A percentile compares a stretch with the other conserved stretches of the same genome.
phyloP scores from a whole-genome alignment of 2,888 invertebrate species.

The Oscheius sp. region DNA sequence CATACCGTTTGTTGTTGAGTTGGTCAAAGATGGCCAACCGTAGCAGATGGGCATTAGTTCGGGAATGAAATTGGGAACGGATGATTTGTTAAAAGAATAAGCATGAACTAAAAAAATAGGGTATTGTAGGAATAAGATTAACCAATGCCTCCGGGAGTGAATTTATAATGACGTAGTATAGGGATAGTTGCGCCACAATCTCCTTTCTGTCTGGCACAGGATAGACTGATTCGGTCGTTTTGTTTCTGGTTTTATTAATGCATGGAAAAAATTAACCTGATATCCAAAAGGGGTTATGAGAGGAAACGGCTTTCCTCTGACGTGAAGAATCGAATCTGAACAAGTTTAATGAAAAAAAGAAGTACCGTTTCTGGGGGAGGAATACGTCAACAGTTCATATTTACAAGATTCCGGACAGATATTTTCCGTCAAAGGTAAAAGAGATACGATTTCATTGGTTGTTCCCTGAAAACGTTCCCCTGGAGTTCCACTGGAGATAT shows the following conservation, averaged over 20 bases:
- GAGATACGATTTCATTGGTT: not conserved
- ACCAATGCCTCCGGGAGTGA: not conserved
- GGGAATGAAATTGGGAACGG: not conserved
- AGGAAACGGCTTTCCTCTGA: constrained; percentile 1
- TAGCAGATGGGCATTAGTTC: constrained; percentile 1
- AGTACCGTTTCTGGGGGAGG: constrained; percentile 5
- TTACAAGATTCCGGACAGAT: not conserved
- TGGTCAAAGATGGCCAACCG: not conserved
- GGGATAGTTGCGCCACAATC: constrained; percentile 2
- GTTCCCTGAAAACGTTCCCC: not conserved
- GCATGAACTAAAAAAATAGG: not conserved
- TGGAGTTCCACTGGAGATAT: not conserved
- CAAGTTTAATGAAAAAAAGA: not conserved
- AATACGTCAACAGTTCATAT: not conserved
- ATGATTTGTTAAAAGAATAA: not conserved
- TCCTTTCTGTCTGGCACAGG: not conserved
- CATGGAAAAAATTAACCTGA: too few relatives aligned
- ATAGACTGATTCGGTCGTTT: not conserved
- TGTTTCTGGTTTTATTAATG: too few relatives aligned
- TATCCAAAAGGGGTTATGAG: constrained; percentile 2
- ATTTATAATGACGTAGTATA: not conserved
- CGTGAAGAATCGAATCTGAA: constrained; percentile 2
- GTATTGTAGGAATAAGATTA: not conserved
- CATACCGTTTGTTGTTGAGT: not conserved
- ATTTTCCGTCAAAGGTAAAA: not conserved